phyloP scores from a whole-genome alignment of 2,797 vertebrate species.

The Taeniopygia guttata region DNA sequence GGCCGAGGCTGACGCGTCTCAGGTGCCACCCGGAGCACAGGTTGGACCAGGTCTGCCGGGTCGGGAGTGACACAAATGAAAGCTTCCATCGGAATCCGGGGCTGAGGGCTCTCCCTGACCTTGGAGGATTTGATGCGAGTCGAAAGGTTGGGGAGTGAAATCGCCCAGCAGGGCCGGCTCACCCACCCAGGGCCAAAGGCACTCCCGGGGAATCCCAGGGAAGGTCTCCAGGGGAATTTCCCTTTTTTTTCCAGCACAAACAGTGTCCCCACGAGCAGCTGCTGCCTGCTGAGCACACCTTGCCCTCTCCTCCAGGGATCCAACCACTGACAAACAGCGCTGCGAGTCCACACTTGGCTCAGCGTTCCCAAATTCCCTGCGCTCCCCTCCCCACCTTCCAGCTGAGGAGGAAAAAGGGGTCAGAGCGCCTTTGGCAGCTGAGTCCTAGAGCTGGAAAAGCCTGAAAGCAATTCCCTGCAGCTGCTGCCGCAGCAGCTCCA shows the following conservation, averaged over 20 bases:
- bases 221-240: background rate
- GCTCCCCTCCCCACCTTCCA: background rate
- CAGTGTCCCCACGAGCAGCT: background rate
- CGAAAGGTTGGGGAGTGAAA: background rate
- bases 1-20: background rate
- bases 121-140: background rate
- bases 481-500: background rate
- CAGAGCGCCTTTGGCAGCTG: background rate
- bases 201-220: background rate
- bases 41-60: constrained; percentile 1
- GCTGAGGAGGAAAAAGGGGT: constrained; percentile 22
- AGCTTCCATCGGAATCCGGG: background rate
- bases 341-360: background rate
- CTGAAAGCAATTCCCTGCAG: constrained; percentile 46
- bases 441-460: constrained; percentile 7
- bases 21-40: background rate
- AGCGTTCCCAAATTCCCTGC: background rate
- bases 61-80: background rate
- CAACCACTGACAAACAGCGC: fast-evolving
- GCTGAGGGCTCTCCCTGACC: background rate
- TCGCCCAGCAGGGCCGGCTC: background rate
- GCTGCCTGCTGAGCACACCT: background rate
- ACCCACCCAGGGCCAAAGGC: fast-evolving
- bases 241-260: background rate
- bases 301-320: background rate